Base-by-base conservation (phyloP, 2,888 invertebrate species). In the Oscheius sp. region DNA sequence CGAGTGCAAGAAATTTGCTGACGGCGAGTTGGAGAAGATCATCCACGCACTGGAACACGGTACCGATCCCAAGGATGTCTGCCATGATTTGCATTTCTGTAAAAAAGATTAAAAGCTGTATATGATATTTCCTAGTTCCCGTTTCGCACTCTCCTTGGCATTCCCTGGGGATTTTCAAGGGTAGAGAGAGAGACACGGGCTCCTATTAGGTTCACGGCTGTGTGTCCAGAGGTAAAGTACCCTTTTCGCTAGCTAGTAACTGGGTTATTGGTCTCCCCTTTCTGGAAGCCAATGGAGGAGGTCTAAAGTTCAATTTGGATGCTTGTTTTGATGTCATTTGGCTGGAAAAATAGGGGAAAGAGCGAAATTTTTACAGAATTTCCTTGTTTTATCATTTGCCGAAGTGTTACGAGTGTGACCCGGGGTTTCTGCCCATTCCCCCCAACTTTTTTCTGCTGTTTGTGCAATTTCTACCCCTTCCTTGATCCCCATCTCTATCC, bases 61-160 rank as follows among this genome's bases (percentile, higher is more conserved):
- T 71, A 79, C 79, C n/a, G 79, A 76, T 12, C 79, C 79, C 63
- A 69, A 68, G 23, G 76, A 77, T 25, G 77, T 79, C 41, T 79
- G 79, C 66, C 74, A 76, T 46, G 77, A 79, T 46, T 71, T 79
- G 35, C 3, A 12, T n/a, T 72, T 74, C 72, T 79, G 79, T 53
- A 58, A 58, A 27, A 58, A 58, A 27, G 56, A 23, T 7, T 18
- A 43, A 43, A n/a, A n/a, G n/a, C n/a, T n/a, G n/a, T n/a, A n/a
- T 58, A 21, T 59, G 35, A 59, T 59, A 59, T 59, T n/a, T 35
- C 35, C 9, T 35, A 35, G 35, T 35, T 35, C 35, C 35, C 35
- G n/a, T 25, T 66, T 66, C 66, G 66, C 66, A 66, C 66, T 66
- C 66, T 9, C 9, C 5, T 3, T 9, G 5, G 25, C 12, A 7